Evolutionary conservation across 2,797 vertebrate species (phyloP).

Genomic region (Hirundo rustica): DNA sequence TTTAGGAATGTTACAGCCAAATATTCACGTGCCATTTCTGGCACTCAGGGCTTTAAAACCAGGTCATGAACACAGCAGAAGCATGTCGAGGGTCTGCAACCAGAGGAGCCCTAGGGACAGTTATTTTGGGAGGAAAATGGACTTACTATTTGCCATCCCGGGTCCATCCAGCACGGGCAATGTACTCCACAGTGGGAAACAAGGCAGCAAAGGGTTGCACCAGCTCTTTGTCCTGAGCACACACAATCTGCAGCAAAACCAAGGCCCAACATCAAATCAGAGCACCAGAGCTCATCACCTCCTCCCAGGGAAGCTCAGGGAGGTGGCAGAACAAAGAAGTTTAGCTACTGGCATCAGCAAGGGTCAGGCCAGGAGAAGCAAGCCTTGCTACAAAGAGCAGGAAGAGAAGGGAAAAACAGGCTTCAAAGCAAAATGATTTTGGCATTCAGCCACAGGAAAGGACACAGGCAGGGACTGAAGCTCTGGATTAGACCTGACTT

Average conservation of each 20-base stretch:
- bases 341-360: neutral
- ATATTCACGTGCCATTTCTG: neutral
- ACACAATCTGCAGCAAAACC: conserved; percentile 81
- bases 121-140: neutral
- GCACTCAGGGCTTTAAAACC: neutral
- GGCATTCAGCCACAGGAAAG: neutral
- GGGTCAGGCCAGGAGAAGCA: neutral
- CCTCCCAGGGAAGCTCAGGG: neutral
- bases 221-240: conserved; percentile 89
- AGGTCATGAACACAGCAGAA: neutral
- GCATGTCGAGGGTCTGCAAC: accelerated
- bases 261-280: neutral
- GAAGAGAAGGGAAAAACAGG: neutral
- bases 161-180: conserved; percentile 95
- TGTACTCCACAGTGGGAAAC: conserved; percentile 92
- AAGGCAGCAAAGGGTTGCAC: conserved; percentile 85
- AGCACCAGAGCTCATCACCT: neutral
- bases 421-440: neutral
- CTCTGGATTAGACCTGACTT: neutral
- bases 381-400: neutral
- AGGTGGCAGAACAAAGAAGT: neutral
- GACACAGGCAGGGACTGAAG: neutral
- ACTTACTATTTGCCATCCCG: conserved; percentile 93
- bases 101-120: neutral
- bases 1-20: neutral